Evolutionary conservation across 1,140 invertebrate species (phyloP).

Genomic region (Portunus trituberculatus): DNA sequence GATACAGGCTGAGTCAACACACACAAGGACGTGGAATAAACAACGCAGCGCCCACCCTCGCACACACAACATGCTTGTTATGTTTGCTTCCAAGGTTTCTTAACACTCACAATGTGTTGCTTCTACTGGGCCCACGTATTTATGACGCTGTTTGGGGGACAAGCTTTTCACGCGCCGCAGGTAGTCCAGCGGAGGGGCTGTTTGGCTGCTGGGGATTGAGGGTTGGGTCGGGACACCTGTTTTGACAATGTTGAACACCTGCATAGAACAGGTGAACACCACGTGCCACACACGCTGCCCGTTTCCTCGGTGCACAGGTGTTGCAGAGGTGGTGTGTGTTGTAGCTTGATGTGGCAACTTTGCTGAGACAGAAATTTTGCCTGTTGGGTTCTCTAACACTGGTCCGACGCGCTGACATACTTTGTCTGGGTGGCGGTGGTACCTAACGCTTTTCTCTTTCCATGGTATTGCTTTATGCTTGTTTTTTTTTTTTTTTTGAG

Average conservation of each 20-base stretch:
- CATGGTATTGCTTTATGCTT: no score
- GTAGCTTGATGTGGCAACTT: not conserved
- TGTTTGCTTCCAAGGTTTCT: not conserved
- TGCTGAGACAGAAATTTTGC: not conserved
- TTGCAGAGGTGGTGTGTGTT: not conserved
- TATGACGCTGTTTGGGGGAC: not conserved
- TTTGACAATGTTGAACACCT: conserved; percentile 37
- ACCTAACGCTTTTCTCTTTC: no score
- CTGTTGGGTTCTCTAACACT: no score
- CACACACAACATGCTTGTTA: conserved; percentile 3
- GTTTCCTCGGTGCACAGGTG: not conserved
- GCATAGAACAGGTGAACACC: conserved; percentile 15
- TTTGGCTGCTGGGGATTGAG: not conserved
- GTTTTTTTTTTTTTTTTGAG: no score
- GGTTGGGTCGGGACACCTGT: not conserved
- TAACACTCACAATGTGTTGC: not conserved
- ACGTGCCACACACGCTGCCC: not conserved
- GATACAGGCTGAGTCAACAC: not conserved
- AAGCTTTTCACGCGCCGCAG: not conserved
- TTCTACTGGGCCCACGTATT: not conserved
- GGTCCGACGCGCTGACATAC: not conserved
- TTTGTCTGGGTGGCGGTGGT: not conserved
- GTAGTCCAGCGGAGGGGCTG: not conserved
- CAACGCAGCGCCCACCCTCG: not conserved
- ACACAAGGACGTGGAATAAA: not conserved